Evolutionary conservation across 2,888 invertebrate genomes (phyloP), one percentile per base, ranked within the genome.

Genomic region (Dicranocentrus wangi): DNA sequence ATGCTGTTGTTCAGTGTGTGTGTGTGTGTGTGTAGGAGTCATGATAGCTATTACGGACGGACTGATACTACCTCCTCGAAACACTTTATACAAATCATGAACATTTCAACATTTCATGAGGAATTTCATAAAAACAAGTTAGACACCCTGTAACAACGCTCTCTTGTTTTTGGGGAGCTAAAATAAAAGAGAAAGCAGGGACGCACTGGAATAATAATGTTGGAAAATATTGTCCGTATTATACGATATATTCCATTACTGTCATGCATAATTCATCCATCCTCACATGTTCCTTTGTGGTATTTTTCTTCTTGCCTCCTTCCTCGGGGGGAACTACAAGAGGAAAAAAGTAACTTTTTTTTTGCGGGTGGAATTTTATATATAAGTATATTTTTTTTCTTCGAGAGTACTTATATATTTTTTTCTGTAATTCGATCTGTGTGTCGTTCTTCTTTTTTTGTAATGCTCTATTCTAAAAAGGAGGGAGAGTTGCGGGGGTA

Each of bases 211-310:
- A 47, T 23, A 25, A 66, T 23, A 8, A n/a, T 73, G 32, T 73
- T 23, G 53, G 17, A 23, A 43, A 73, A 65, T 66, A 75, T 65
- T 55, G 53, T 75, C 21, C 7, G 32, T 55, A 65, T 55, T 73
- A 73, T 73, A 61, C 47, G 21, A 73, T 63, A 63, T 65, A 39
- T 73, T 73, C 63, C 73, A 73, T 73, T 75, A 75, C 75, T 75
- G 53, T 75, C 75, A 75, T 75, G 66, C 75, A 75, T 75, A 75
- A 75, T 75, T 75, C 75, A 75, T 75, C 17, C 72, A 53, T 75
- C 75, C 55, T 53, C 58, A 61, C 61, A 53, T 61, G 47, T 19
- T 72, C 72, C 63, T 72, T 72, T 72, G 72, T 72, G 72, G 72
- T 63, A 63, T 61, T n/a, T 28, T 17, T 47, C 55, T 13, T 10